Conservation (phyloP, 2,888 invertebrate genomes). For the Hemicrepidius hirtus region DNA sequence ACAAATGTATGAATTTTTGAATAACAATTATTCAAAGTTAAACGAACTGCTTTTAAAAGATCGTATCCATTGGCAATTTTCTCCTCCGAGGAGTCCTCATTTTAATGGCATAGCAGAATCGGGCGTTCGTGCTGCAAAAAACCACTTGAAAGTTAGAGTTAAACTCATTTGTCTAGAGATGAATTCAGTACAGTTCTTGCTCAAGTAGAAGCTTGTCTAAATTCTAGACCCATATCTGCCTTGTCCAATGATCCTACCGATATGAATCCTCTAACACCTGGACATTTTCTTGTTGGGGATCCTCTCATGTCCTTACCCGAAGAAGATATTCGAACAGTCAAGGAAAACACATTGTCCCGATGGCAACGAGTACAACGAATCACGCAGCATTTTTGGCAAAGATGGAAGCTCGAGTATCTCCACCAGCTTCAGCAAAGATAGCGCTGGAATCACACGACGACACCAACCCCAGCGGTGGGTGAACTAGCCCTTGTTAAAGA, state of each 20-base stretch:
- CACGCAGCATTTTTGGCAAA: not conserved
- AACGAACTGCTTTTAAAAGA: constrained; percentile 19
- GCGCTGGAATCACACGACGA: not conserved
- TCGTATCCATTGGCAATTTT: constrained; percentile 57
- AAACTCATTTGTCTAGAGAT: constrained; percentile 44
- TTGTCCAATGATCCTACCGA: constrained; percentile 46
- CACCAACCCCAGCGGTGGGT: not conserved
- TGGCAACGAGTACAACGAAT: not conserved
- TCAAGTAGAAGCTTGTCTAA: constrained; percentile 55
- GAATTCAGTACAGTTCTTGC: constrained; percentile 46
- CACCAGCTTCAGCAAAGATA: not conserved
- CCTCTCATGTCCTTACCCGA: constrained; percentile 51
- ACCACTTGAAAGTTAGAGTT: constrained; percentile 39
- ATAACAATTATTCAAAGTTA: constrained; percentile 12
- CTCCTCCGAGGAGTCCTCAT: constrained; percentile 54
- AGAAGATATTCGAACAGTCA: not conserved
- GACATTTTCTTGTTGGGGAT: constrained; percentile 48
- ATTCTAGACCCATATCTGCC: constrained; percentile 53
- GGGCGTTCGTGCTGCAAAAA: constrained; percentile 13
- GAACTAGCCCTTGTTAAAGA: constrained; percentile 1
- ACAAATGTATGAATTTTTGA: constrained; percentile 40
- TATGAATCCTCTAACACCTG: constrained; percentile 51
- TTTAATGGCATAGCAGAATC: constrained; percentile 57
- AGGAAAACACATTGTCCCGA: not conserved
- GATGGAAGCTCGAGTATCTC: constrained; percentile 1